These are phyloP conservation scores for Agonopterix arenella DNA, from an alignment of 2,888 invertebrate genomes.

Conservation along the genomic window DNA sequence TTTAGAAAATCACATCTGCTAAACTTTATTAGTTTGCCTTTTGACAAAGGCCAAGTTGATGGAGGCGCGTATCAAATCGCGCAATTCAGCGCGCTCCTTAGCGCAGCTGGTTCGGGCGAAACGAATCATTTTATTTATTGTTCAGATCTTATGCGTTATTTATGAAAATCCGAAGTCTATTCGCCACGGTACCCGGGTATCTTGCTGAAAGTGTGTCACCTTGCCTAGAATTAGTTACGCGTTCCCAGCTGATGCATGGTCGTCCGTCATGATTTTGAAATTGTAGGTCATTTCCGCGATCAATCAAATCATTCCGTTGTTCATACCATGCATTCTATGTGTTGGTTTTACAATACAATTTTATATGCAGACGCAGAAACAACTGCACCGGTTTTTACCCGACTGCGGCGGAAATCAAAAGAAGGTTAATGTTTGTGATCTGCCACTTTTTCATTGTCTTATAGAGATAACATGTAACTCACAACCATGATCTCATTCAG, in stretches of 20 bases:
- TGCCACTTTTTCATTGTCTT: too few relatives aligned
- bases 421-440: neutral
- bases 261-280: slow-evolving; percentile 28
- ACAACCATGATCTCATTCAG: too few relatives aligned
- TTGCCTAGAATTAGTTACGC: slow-evolving; percentile 66
- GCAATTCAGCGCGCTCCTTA: slow-evolving; percentile 66
- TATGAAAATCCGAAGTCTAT: slow-evolving; percentile 65
- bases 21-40: slow-evolving; percentile 69
- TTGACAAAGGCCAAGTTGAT: slow-evolving; percentile 68
- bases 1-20: slow-evolving; percentile 74
- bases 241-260: slow-evolving; percentile 45
- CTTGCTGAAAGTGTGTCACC: slow-evolving; percentile 65
- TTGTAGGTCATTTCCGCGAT: slow-evolving; percentile 32
- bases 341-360: neutral
- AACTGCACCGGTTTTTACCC: neutral
- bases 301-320: slow-evolving; percentile 19
- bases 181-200: slow-evolving; percentile 43
- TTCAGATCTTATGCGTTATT: slow-evolving; percentile 65
- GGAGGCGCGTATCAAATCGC: slow-evolving; percentile 74
- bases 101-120: slow-evolving; percentile 68
- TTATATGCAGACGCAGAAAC: neutral
- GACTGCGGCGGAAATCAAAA: neutral
- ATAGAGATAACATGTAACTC: too few relatives aligned
- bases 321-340: slow-evolving; percentile 3
- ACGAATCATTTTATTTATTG: slow-evolving; percentile 71